These are phyloP conservation scores for Cynopterus sphinx DNA, from an alignment of 2,797 vertebrate genomes.

Conservation along the genomic window DNA sequence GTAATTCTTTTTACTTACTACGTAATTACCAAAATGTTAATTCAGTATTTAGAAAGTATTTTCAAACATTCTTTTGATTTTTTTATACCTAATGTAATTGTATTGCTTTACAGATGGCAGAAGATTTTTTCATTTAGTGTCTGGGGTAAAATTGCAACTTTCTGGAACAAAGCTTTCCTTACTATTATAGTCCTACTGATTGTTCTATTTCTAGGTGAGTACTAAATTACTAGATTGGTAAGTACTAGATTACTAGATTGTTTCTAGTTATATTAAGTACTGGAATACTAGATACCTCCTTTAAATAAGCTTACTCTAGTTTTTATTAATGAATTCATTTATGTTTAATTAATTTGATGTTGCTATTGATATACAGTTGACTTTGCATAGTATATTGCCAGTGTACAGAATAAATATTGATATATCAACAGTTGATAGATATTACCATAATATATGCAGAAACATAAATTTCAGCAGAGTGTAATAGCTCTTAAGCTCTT, in stretches of 20 bases:
- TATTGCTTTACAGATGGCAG: conserved; percentile 91
- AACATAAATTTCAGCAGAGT: neutral
- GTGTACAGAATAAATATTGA: neutral
- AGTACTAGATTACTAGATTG: conserved; percentile 73
- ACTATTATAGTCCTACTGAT: conserved; percentile 95
- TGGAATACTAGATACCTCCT: conserved; percentile 21
- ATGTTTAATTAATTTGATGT: conserved; percentile 31
- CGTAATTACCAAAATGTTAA: conserved; percentile 33
- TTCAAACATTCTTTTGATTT: conserved; percentile 7
- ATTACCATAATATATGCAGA: neutral
- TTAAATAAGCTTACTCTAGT: neutral
- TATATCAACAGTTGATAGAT: neutral
- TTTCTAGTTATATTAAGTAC: conserved; percentile 96
- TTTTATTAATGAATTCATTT: conserved; percentile 12
- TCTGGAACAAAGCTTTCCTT: conserved; percentile 96
- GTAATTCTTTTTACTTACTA: neutral
- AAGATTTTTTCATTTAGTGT: conserved; percentile 92
- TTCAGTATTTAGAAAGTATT: conserved; percentile 39
- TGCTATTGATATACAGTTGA: neutral
- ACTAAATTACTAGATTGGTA: neutral
- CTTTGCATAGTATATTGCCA: neutral
- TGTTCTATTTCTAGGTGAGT: conserved; percentile 95
- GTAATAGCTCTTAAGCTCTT: conserved; percentile 8
- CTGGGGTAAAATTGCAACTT: conserved; percentile 92
- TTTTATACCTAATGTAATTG: conserved; percentile 27